These are phyloP conservation scores for Melanotaenia duboulayi DNA, from an alignment of 2,113 vertebrate genomes.

Conservation along the genomic window DNA sequence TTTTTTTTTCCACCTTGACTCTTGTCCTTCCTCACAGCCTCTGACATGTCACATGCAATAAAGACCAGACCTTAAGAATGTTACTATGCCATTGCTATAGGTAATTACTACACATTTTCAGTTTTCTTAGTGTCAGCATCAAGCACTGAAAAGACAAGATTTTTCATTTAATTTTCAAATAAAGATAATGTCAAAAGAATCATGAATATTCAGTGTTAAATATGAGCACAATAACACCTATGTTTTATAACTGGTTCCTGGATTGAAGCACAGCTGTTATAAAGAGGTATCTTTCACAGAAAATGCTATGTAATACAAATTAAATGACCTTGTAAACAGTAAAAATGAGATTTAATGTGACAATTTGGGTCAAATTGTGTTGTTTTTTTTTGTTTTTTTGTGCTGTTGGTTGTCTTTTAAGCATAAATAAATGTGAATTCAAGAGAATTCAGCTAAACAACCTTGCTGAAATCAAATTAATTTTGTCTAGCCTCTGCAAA, in stretches of 20 bases:
- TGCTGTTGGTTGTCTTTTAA: neutral
- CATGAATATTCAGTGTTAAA: neutral
- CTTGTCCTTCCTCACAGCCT: conserved; percentile 14
- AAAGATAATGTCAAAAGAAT: neutral
- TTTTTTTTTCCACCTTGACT: conserved; percentile 50
- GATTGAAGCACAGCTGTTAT: neutral
- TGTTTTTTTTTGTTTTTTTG: too few species aligned
- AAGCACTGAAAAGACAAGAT: neutral
- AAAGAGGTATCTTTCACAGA: too few species aligned
- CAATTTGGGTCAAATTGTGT: neutral
- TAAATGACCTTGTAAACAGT: neutral
- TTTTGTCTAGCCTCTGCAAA: neutral
- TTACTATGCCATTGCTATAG: neutral
- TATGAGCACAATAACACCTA: neutral
- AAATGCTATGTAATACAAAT: neutral
- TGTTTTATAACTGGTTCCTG: neutral
- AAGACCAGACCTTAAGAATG: neutral
- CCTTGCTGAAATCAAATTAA: neutral
- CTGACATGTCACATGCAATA: neutral
- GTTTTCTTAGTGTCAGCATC: neutral
- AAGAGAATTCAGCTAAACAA: neutral
- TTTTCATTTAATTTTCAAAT: neutral
- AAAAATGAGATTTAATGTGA: neutral
- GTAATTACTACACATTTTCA: neutral
- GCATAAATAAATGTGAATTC: neutral